phyloP scores from a whole-genome alignment of 53 echinoderm and acorn worm species.

The Patiria pectinifera region DNA sequence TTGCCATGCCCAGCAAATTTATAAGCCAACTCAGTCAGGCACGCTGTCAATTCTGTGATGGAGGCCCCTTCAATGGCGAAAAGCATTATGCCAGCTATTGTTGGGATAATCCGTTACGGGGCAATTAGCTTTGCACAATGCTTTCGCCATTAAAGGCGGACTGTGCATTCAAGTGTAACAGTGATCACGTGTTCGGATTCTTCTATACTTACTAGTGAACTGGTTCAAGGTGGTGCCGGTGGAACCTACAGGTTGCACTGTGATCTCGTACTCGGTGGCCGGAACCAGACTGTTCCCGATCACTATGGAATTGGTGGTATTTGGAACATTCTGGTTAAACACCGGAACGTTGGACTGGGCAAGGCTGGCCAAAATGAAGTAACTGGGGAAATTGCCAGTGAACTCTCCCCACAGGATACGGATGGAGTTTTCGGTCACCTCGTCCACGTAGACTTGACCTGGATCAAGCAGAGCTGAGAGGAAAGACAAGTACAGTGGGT shows the following conservation, averaged over 20 bases:
- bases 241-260: constrained; percentile 15
- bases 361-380: constrained; percentile 11
- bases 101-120: too few species aligned
- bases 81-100: too few species aligned
- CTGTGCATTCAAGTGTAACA: not conserved
- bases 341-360: not conserved
- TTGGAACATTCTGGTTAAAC: not conserved
- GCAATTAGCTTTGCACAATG: too few species aligned
- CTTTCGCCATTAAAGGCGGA: too few species aligned
- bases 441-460: constrained; percentile 43
- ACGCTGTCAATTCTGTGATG: too few species aligned
- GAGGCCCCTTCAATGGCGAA: too few species aligned
- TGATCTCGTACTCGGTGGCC: constrained; percentile 43
- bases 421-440: constrained; percentile 42
- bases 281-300: constrained; percentile 10
- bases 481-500: not conserved
- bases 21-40: too few species aligned
- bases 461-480: constrained; percentile 25
- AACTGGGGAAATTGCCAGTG: constrained; percentile 39
- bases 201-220: constrained; percentile 57
- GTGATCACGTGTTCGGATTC: not conserved
- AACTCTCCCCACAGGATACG: constrained; percentile 73
- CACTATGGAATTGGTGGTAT: not conserved
- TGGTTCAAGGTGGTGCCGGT: not conserved
- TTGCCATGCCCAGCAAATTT: too few species aligned